Evolutionary conservation across 1,140 invertebrate genomes (phyloP), one percentile per base, ranked within the genome.

Genomic region (Dreissena polymorpha): DNA sequence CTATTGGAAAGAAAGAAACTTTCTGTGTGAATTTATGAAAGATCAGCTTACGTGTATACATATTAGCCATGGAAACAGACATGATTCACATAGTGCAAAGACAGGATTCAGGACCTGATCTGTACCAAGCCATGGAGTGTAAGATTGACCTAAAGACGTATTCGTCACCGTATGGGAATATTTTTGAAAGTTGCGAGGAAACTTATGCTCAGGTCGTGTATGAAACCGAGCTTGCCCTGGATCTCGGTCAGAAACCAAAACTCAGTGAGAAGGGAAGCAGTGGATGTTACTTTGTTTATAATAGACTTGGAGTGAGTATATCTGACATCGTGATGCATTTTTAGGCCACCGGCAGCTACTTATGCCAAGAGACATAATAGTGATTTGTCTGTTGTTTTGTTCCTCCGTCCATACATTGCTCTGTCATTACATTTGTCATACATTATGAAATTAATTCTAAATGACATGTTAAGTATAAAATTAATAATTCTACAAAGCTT

Each of bases 251-350:
- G 50, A 90, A 95, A 92, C 99, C 99, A 0, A 97, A 99, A 93
- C 95, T 99, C 88, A 99, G 99, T 94, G 97, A 96, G 90, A 94
- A 95, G 93, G 99, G 99, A 21, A 99, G 98, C 50, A 99, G 98
- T 94, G 99, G 99, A 13, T 99, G 98, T 90, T 99, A 99, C 93
- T 99, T 99, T 95, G 97, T 99, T 74, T 98, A 98, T 94, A 98
- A 99, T 94, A 94, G 95, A 79, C 94, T 95, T 86, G 95, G 95
- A 90, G 97, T 97, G 94, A 95, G 94, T 90, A 60, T 6, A 64
- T 39, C 12, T 71, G 29, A n/a, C n/a, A n/a, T n/a, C n/a, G n/a
- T n/a, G n/a, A n/a, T n/a, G n/a, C n/a, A n/a, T n/a, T n/a, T n/a
- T n/a, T n/a, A n/a, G n/a, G n/a, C n/a, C n/a, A n/a, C n/a, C n/a